phyloP scores from a whole-genome alignment of 2,888 invertebrate genomes.

The Ceraclea dissimilis region DNA sequence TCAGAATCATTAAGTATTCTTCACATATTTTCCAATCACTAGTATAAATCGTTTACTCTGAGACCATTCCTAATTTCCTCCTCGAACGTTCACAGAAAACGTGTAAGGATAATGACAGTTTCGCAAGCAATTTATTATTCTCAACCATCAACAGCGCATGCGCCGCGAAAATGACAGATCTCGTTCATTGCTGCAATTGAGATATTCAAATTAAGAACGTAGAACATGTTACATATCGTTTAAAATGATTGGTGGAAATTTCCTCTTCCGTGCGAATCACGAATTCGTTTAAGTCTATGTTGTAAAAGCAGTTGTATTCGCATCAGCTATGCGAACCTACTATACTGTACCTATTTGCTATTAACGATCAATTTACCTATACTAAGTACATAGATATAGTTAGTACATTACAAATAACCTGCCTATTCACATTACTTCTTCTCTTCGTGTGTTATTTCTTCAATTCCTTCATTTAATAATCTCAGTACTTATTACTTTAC shows the following conservation, averaged over 20 bases:
- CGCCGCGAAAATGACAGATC: slow-evolving; percentile 3
- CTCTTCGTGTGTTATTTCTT: too few species aligned
- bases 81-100: not conserved
- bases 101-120: not conserved
- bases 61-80: not conserved
- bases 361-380: too few species aligned
- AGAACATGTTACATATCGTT: not conserved
- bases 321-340: too few species aligned
- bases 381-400: too few species aligned
- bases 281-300: not conserved
- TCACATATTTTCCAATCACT: too few species aligned
- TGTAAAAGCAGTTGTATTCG: too few species aligned
- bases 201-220: slow-evolving; percentile 1
- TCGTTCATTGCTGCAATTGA: not conserved
- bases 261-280: not conserved
- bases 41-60: not conserved
- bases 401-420: too few species aligned
- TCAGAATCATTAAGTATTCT: too few species aligned
- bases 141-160: slow-evolving; percentile 1
- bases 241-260: not conserved
- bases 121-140: slow-evolving; percentile 1
- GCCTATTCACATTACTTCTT: too few species aligned
- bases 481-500: too few species aligned
- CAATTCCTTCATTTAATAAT: too few species aligned
- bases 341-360: too few species aligned